Evolutionary conservation across 2,113 vertebrate species (phyloP).

Genomic region (Chloebia gouldiae): DNA sequence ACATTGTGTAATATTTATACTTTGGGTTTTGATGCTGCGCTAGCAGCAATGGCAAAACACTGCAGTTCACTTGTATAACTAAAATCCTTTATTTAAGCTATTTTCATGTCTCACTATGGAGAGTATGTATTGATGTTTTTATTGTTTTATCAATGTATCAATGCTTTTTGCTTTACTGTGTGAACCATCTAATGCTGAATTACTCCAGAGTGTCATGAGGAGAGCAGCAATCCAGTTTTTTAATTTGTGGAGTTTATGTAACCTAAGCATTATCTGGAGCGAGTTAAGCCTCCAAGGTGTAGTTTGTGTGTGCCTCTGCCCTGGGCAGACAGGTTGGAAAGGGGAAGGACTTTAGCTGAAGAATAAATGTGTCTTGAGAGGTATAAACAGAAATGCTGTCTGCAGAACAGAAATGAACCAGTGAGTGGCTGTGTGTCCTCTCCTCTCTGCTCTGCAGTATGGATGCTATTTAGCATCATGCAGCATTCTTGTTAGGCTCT

Average conservation of each 20-base stretch:
- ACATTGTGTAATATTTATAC: neutral
- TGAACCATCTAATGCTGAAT: neutral
- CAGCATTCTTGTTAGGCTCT: neutral
- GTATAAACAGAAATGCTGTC: neutral
- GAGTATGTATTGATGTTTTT: neutral
- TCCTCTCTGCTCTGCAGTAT: neutral
- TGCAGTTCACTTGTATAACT: neutral
- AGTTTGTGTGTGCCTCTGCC: neutral
- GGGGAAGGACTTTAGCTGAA: neutral
- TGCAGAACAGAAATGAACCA: neutral
- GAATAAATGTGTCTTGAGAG: neutral
- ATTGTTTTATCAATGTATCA: neutral
- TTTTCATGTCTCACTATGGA: neutral
- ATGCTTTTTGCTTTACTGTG: neutral
- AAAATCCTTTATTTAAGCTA: neutral
- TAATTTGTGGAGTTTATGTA: neutral
- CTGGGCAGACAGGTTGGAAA: neutral
- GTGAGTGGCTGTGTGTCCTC: neutral
- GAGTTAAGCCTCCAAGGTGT: neutral
- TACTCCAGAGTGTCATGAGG: neutral
- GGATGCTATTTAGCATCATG: neutral
- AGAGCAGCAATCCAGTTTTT: neutral
- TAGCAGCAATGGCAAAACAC: neutral
- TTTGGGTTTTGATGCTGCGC: neutral
- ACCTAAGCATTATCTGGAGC: neutral